These are phyloP conservation scores for Eremobia ochroleuca DNA, from an alignment of 2,888 invertebrate genomes.

Conservation along the genomic window DNA sequence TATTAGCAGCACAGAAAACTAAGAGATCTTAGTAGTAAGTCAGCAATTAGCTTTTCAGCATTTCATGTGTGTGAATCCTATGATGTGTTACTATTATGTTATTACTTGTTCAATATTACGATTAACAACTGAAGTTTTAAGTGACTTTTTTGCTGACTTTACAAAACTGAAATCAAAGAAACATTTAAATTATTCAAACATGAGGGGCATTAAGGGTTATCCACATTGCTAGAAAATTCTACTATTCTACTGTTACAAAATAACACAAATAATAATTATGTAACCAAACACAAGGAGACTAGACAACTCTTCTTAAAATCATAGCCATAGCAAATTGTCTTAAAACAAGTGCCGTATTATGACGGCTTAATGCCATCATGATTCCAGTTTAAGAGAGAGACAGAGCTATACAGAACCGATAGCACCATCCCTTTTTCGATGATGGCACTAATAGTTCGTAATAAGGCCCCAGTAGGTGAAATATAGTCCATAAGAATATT, in stretches of 20 bases:
- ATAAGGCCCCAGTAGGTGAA: background rate
- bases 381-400: too few species aligned
- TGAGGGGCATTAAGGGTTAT: background rate
- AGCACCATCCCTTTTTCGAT: too few species aligned
- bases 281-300: conserved; percentile 28
- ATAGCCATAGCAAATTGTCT: background rate
- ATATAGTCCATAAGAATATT: background rate
- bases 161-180: background rate
- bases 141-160: background rate
- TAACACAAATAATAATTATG: background rate
- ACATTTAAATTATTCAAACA: background rate
- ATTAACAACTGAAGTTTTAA: background rate
- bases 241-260: conserved; percentile 23
- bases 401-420: too few species aligned
- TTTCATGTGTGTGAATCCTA: too few species aligned
- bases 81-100: too few species aligned
- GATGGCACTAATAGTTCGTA: too few species aligned
- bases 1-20: conserved; percentile 16
- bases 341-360: too few species aligned
- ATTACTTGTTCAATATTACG: background rate
- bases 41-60: background rate
- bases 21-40: background rate
- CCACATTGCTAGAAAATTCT: conserved; percentile 2
- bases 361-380: too few species aligned
- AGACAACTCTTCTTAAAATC: conserved; percentile 25